These are phyloP conservation scores for Boloria selene DNA, from an alignment of 2,888 invertebrate species.

Conservation along the genomic window DNA sequence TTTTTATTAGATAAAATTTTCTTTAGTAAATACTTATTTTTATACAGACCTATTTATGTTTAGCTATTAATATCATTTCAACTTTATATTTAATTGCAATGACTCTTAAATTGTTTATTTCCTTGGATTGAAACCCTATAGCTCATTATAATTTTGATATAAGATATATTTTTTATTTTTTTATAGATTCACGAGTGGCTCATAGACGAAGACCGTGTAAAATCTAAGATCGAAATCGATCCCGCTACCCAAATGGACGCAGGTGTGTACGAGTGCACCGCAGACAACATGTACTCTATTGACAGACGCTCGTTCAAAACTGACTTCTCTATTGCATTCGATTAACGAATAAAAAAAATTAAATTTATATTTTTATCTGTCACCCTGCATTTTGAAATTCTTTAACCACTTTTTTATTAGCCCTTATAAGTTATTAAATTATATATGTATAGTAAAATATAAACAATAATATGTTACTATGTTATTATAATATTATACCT, in stretches of 20 bases:
- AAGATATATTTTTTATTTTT: slow-evolving; percentile 3
- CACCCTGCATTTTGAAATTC: no score
- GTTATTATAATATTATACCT: no score
- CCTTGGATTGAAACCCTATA: neutral
- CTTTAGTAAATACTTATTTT: no score
- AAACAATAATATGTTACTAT: no score
- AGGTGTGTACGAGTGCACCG: slow-evolving; percentile 96
- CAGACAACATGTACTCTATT: slow-evolving; percentile 96
- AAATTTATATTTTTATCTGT: no score
- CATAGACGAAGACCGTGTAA: slow-evolving; percentile 90
- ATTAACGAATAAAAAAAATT: slow-evolving; percentile 69
- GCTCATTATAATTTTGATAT: neutral
- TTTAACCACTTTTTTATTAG: no score
- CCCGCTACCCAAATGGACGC: slow-evolving; percentile 98
- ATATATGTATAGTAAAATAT: no score
- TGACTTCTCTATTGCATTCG: slow-evolving; percentile 95
- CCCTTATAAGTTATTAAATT: no score
- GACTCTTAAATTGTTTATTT: neutral
- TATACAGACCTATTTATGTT: no score
- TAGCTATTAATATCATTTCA: no score
- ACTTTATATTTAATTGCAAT: no score
- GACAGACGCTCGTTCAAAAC: slow-evolving; percentile 96
- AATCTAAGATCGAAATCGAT: slow-evolving; percentile 96
- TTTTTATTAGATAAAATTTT: no score
- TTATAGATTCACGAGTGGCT: slow-evolving; percentile 94